Conservation (phyloP, 2,797 vertebrate genomes). For the Spea hammondii region DNA sequence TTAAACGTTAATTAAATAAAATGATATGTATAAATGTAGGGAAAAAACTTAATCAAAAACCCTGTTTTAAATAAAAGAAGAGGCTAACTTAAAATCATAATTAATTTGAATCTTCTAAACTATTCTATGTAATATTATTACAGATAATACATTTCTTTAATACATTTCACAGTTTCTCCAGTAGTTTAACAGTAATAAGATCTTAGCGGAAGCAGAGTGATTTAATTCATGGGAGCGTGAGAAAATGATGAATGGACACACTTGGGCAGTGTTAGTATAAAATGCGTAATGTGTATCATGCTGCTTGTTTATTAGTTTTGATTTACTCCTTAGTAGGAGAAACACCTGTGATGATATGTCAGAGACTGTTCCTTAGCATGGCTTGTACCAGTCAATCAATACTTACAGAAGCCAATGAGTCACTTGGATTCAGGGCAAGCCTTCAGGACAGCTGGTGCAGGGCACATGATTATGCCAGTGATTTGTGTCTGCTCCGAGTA, state of each 20-base stretch:
- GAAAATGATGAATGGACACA: constrained; percentile 46
- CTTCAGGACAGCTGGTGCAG: constrained; percentile 46
- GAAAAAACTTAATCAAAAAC: too few species aligned
- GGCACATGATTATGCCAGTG: constrained; percentile 20
- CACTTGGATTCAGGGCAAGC: constrained; percentile 42
- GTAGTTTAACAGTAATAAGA: too few species aligned
- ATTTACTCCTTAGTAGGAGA: constrained; percentile 41
- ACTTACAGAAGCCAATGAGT: constrained; percentile 41
- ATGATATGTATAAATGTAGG: too few species aligned
- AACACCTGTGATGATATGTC: constrained; percentile 55
- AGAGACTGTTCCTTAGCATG: constrained; percentile 27
- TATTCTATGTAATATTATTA: too few species aligned
- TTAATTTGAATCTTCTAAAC: too few species aligned
- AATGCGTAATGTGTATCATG: constrained; percentile 41
- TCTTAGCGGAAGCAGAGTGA: too few species aligned
- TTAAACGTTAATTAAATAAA: too few species aligned
- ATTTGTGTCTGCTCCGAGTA: constrained; percentile 27
- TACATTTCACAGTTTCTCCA: too few species aligned
- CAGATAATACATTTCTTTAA: too few species aligned
- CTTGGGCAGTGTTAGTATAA: constrained; percentile 16
- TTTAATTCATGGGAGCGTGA: constrained; percentile 26
- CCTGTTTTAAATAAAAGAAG: too few species aligned
- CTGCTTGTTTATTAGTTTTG: constrained; percentile 52
- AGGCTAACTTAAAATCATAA: too few species aligned
- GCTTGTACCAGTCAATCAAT: constrained; percentile 34